These are phyloP conservation scores for Tubulanus polymorphus DNA, from an alignment of 2,888 invertebrate genomes.

Conservation along the genomic window DNA sequence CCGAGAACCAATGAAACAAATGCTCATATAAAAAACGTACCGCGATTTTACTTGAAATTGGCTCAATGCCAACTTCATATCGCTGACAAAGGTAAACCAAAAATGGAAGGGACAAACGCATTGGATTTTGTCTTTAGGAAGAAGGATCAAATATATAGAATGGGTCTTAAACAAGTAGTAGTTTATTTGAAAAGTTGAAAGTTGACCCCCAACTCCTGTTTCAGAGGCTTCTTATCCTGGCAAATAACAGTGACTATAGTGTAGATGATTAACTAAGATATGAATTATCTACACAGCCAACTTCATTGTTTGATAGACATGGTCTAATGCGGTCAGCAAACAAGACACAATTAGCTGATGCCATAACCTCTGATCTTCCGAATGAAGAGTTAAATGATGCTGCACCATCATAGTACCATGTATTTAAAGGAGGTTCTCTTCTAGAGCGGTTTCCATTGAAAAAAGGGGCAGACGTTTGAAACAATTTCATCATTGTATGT, in stretches of 20 bases:
- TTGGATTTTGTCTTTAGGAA: conserved; percentile 16
- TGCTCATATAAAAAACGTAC: too few relatives aligned
- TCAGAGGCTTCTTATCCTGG: neutral
- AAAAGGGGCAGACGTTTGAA: conserved; percentile 16
- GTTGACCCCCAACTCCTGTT: neutral
- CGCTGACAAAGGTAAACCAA: neutral
- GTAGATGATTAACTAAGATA: neutral
- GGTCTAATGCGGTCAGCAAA: neutral
- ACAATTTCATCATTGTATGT: conserved; percentile 19
- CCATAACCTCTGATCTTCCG: neutral
- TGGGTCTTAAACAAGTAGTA: conserved; percentile 11
- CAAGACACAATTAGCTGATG: neutral
- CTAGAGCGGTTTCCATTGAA: conserved; percentile 23
- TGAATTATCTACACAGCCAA: neutral
- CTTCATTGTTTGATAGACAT: neutral
- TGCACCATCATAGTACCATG: conserved; percentile 5
- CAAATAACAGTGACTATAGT: neutral
- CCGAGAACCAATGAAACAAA: too few relatives aligned
- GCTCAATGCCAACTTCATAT: too few relatives aligned
- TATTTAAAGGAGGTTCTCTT: conserved; percentile 25
- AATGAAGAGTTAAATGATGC: neutral
- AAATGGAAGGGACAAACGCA: conserved; percentile 17
- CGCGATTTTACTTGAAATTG: too few relatives aligned
- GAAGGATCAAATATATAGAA: conserved; percentile 17
- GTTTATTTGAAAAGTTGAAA: neutral